phyloP scores from a whole-genome alignment of 2,113 vertebrate genomes.

The Sphyrna mokarran region DNA sequence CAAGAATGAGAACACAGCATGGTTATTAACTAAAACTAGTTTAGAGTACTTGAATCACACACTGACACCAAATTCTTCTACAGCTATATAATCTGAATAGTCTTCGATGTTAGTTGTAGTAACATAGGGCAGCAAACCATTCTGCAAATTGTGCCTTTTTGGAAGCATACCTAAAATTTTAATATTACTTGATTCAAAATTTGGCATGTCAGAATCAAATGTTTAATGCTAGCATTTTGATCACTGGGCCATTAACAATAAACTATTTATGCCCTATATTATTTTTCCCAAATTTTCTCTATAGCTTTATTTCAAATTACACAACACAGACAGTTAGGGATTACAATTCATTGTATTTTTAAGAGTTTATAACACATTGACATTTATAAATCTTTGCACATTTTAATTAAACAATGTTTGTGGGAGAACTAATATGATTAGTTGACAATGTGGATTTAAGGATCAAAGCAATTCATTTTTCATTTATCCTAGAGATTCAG shows the following conservation, averaged over 20 bases:
- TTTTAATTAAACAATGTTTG: background rate
- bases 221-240: background rate
- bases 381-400: background rate
- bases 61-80: background rate
- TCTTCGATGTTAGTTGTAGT: constrained; percentile 5
- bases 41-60: background rate
- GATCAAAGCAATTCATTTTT: background rate
- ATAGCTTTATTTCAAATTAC: background rate
- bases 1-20: background rate
- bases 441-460: background rate
- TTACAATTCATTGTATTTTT: background rate
- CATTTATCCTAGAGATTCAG: background rate
- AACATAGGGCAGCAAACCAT: background rate
- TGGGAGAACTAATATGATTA: background rate
- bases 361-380: background rate
- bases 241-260: background rate
- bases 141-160: background rate
- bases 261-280: background rate
- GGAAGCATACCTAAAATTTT: background rate
- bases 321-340: background rate
- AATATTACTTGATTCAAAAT: background rate
- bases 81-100: background rate
- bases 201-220: background rate
- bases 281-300: background rate
- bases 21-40: constrained; percentile 23